These are phyloP conservation scores for Pionites leucogaster DNA, from an alignment of 2,113 vertebrate genomes.

Conservation along the genomic window DNA sequence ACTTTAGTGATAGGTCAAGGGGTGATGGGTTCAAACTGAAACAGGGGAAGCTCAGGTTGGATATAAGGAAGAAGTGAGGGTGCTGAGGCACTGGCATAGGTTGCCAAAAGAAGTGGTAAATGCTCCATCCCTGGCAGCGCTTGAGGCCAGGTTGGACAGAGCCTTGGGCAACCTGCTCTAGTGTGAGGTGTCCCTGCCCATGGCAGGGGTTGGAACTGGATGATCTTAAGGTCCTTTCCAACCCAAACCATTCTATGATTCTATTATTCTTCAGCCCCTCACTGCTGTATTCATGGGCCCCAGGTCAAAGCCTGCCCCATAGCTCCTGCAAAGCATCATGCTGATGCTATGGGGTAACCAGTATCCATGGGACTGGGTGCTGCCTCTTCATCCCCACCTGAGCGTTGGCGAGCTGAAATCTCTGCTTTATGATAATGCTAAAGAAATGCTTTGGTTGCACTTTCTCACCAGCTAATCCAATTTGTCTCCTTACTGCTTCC, in stretches of 20 bases:
- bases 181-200: not conserved
- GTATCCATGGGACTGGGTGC: fast-evolving
- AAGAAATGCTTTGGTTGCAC: conserved; percentile 20
- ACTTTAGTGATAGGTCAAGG: not conserved
- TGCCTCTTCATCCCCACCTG: fast-evolving
- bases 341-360: not conserved
- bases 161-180: not conserved
- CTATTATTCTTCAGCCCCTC: not conserved
- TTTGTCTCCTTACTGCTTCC: conserved; percentile 48
- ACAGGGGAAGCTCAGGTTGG: not conserved
- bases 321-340: fast-evolving
- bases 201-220: not conserved
- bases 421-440: not conserved
- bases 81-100: not conserved
- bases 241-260: not conserved
- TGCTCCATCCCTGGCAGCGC: not conserved
- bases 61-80: not conserved
- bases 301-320: fast-evolving
- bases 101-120: not conserved
- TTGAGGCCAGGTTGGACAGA: not conserved
- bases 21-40: not conserved
- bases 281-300: fast-evolving
- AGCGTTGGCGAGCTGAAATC: not conserved
- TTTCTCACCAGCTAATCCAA: conserved; percentile 47
- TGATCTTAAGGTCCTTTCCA: not conserved